Percentiles rank a stretch among this genome's conserved stretches.
Evolutionary conservation across 2,113 vertebrate species (phyloP).

Genomic region (Amazona guildingii): DNA sequence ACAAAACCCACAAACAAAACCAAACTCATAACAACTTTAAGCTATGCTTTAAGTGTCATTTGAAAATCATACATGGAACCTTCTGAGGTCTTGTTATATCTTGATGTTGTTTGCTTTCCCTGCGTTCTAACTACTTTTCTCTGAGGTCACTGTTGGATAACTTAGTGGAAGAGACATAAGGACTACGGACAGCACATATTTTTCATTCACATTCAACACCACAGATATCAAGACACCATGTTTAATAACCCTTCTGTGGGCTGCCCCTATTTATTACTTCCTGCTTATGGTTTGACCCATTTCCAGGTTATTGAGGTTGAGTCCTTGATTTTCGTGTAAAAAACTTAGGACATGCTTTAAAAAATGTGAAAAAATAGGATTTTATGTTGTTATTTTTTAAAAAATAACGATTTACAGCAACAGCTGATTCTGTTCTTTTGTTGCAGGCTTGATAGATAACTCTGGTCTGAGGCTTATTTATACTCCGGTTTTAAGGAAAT

Average conservation of each 20-base stretch:
- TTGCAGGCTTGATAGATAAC: slow-evolving; percentile 84
- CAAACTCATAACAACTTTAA: background rate
- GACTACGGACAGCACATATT: background rate
- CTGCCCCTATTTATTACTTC: background rate
- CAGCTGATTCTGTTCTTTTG: slow-evolving; percentile 21
- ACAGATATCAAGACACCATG: background rate
- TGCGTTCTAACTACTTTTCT: background rate
- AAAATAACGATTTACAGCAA: background rate
- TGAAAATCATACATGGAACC: background rate
- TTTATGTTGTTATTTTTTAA: background rate
- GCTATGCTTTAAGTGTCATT: background rate
- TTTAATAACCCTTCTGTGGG: background rate
- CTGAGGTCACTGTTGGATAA: background rate
- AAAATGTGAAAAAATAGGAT: background rate
- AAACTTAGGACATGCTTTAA: background rate
- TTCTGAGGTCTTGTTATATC: background rate
- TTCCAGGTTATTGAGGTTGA: background rate
- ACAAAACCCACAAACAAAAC: background rate
- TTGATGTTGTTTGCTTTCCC: background rate
- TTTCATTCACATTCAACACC: background rate
- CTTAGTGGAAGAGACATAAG: background rate
- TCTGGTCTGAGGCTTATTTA: slow-evolving; percentile 85
- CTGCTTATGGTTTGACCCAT: background rate
- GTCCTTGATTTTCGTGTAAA: background rate
- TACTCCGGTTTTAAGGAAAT: slow-evolving; percentile 77